Evolutionary conservation across 2,113 vertebrate species (phyloP).

Genomic region (Misgurnus mizolepis): DNA sequence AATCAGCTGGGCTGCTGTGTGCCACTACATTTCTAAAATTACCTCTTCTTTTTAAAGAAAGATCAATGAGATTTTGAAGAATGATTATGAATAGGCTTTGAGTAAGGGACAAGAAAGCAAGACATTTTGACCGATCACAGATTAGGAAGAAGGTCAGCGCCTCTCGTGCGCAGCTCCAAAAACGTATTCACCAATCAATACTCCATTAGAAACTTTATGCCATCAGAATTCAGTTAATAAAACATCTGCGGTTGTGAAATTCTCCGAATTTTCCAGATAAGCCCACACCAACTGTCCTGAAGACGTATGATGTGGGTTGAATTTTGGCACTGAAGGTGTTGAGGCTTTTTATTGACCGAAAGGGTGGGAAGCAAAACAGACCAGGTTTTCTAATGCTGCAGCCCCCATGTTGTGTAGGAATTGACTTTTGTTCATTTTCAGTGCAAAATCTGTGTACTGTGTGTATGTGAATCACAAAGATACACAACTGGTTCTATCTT

Average conservation of each 20-base stretch:
- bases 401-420: neutral
- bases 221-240: slow-evolving; percentile 21
- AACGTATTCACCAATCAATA: slow-evolving; percentile 23
- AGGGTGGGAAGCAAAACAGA: neutral
- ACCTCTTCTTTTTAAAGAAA: neutral
- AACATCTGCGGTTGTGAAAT: slow-evolving; percentile 3
- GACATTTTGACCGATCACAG: slow-evolving; percentile 8
- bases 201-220: slow-evolving; percentile 13
- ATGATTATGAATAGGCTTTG: slow-evolving; percentile 21
- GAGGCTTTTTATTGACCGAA: slow-evolving; percentile 15
- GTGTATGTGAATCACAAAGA: neutral
- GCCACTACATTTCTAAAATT: neutral
- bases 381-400: neutral
- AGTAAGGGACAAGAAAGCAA: neutral
- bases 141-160: neutral
- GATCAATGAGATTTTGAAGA: slow-evolving; percentile 19
- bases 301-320: neutral
- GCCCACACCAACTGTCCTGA: slow-evolving; percentile 5
- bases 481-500: neutral
- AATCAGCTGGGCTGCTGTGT: neutral
- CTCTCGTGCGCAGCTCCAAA: slow-evolving; percentile 2
- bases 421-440: neutral
- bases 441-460: neutral
- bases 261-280: neutral
- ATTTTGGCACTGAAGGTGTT: slow-evolving; percentile 19